phyloP scores from a whole-genome alignment of 2,113 vertebrate species.

The Hypanus sabinus region DNA sequence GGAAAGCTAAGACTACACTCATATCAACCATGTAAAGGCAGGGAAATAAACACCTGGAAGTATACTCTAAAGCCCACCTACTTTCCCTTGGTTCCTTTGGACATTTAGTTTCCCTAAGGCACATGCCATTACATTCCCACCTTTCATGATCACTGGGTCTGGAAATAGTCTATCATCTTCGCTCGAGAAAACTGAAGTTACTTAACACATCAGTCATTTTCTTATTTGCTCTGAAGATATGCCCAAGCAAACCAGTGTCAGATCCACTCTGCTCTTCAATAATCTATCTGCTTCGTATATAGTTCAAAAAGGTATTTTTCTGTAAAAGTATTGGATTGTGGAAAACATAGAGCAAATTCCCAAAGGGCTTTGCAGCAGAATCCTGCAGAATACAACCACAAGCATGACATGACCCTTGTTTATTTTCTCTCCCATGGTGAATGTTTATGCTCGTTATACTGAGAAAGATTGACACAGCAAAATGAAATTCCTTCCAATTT shows the following conservation, averaged over 20 bases:
- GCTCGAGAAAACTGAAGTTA: neutral
- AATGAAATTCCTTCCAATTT: constrained; percentile 5
- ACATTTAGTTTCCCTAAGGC: neutral
- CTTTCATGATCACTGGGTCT: neutral
- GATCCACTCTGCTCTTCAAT: neutral
- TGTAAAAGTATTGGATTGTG: neutral
- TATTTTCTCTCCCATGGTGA: neutral
- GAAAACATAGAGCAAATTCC: neutral
- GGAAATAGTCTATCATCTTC: neutral
- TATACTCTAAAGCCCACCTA: neutral
- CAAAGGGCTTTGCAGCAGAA: neutral
- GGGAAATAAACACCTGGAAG: neutral
- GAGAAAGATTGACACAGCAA: neutral
- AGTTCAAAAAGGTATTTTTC: neutral
- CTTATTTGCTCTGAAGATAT: neutral
- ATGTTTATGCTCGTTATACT: neutral
- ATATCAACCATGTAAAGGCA: neutral
- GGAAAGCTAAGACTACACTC: neutral
- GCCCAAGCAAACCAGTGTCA: neutral
- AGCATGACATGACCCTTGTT: neutral
- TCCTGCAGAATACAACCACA: neutral
- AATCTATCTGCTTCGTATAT: neutral
- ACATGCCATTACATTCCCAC: neutral
- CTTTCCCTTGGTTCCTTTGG: neutral
- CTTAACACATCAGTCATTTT: neutral